Conservation (phyloP, 2,113 vertebrate species). For the Cryptotis parvus region DNA sequence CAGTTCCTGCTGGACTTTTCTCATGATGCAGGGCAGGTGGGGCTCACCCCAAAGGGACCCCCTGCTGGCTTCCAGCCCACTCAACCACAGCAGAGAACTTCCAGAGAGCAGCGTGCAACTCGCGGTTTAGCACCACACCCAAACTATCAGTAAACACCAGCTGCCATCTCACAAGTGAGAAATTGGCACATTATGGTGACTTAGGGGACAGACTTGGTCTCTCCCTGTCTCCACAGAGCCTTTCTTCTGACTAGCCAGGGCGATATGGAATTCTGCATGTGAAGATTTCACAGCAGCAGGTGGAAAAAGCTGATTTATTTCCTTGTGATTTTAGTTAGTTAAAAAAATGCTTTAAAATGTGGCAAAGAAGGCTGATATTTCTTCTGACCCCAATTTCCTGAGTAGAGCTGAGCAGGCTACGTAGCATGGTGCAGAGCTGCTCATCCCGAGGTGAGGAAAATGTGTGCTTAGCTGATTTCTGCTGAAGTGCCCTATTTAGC, state of each 20-base stretch:
- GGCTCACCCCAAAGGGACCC: background rate
- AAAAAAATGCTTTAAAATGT: conserved; percentile 61
- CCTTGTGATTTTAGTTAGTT: conserved; percentile 69
- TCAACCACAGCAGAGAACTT: conserved; percentile 1
- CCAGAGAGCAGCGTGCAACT: background rate
- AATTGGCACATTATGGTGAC: background rate
- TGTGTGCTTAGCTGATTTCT: conserved; percentile 75
- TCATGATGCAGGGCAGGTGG: conserved; percentile 9
- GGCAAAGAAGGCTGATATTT: conserved; percentile 71
- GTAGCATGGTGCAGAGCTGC: conserved; percentile 63
- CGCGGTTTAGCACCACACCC: background rate
- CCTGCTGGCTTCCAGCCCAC: background rate
- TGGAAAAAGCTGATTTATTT: conserved; percentile 49
- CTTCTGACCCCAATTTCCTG: conserved; percentile 68
- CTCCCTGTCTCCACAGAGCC: background rate
- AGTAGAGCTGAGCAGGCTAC: conserved; percentile 70
- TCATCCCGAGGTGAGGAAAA: conserved; percentile 78
- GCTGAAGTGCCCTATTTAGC: conserved; percentile 67
- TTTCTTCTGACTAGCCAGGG: conserved; percentile 60
- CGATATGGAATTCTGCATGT: conserved; percentile 37
- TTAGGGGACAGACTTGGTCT: conserved; percentile 51
- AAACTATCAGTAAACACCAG: too few relatives aligned
- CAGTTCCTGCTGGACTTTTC: background rate
- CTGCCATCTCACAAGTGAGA: background rate
- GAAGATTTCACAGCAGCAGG: background rate